Conservation (phyloP, 2,113 vertebrate species). For the Lampris incognitus region DNA sequence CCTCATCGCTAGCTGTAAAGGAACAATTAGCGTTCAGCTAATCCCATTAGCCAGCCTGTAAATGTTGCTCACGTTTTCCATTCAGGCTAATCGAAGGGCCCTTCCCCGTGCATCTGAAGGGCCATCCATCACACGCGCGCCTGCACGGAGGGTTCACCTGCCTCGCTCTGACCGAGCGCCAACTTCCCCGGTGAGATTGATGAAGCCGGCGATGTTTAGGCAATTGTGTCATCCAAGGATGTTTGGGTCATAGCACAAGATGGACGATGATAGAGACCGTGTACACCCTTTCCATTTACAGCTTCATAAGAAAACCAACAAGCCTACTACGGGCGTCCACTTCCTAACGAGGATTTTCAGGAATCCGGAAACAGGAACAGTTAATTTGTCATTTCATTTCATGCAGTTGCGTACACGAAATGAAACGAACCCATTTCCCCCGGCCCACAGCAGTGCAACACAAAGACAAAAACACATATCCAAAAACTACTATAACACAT, state of each 20-base stretch:
- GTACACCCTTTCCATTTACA: conserved; percentile 32
- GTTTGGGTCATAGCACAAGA: conserved; percentile 66
- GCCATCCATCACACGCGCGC: conserved; percentile 75
- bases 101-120: conserved; percentile 66
- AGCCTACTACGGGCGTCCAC: conserved; percentile 1
- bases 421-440: no score
- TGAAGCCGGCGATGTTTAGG: conserved; percentile 63
- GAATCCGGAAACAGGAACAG: no score
- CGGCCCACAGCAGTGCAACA: no score
- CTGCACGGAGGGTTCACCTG: conserved; percentile 64
- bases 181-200: conserved; percentile 73
- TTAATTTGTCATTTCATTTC: no score
- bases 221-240: conserved; percentile 66
- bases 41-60: conserved; percentile 78
- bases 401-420: no score
- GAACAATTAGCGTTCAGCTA: conserved; percentile 79
- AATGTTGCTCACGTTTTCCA: conserved; percentile 77
- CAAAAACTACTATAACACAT: no score
- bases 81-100: conserved; percentile 71
- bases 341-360: not conserved
- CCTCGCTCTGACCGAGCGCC: conserved; percentile 63
- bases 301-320: conserved; percentile 8
- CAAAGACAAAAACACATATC: no score
- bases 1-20: conserved; percentile 73
- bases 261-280: conserved; percentile 55